A percentile compares a stretch with the other conserved stretches of the same genome.
Evolutionary conservation across 2,888 invertebrate genomes (phyloP).

Genomic region (Ichneumoninae sp.): DNA sequence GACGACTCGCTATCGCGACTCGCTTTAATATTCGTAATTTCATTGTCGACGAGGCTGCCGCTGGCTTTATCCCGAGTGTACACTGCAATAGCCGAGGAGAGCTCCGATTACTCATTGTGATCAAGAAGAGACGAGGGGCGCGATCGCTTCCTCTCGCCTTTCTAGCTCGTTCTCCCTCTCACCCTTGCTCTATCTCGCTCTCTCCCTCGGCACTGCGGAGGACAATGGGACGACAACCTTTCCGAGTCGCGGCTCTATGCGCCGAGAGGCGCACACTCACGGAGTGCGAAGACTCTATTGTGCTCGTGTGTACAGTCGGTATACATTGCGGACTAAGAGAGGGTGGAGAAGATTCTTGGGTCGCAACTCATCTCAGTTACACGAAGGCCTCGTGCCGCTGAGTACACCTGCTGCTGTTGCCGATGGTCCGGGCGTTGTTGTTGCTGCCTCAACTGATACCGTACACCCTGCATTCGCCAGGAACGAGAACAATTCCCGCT

Average conservation of each 20-base stretch:
- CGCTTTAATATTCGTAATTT: conserved; percentile 47
- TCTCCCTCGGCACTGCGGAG: conserved; percentile 1
- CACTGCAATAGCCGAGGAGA: conserved; percentile 33
- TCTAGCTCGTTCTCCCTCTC: neutral
- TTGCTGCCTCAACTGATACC: conserved; percentile 26
- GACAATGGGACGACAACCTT: conserved; percentile 50
- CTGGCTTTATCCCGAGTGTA: conserved; percentile 32
- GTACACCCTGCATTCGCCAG: conserved; percentile 23
- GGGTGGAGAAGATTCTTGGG: conserved; percentile 36
- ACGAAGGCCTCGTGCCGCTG: conserved; percentile 26
- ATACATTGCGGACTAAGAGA: conserved; percentile 28
- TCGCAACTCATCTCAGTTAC: conserved; percentile 50
- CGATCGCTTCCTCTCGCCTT: conserved; percentile 36
- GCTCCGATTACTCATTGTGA: conserved; percentile 59
- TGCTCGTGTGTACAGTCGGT: neutral
- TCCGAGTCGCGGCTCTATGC: conserved; percentile 21
- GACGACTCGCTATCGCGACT: conserved; percentile 9
- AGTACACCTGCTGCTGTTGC: conserved; percentile 40
- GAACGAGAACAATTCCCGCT: conserved; percentile 54
- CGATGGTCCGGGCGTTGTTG: neutral
- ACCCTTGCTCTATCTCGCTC: neutral
- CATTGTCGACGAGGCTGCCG: conserved; percentile 23
- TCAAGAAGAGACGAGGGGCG: conserved; percentile 33
- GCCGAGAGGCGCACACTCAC: conserved; percentile 8
- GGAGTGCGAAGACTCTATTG: conserved; percentile 34